Percentiles rank a stretch among this genome's conserved stretches.
Conservation (phyloP, 1,140 invertebrate species). For the Anoplolepis gracilipes region DNA sequence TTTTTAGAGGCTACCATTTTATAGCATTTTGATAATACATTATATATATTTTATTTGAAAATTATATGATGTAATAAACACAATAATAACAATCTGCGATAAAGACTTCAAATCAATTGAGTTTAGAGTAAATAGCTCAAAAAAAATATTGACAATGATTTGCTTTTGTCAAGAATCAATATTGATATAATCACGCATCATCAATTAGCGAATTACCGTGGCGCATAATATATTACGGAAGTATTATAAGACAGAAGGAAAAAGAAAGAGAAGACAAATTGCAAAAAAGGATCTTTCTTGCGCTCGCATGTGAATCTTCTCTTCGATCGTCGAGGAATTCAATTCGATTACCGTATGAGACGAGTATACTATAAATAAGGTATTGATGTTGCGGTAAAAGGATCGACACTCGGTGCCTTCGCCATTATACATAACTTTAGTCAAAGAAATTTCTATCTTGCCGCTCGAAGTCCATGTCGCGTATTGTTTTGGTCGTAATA, state of each 20-base stretch:
- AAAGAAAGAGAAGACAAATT: neutral
- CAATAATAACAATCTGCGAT: neutral
- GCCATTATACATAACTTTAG: slow-evolving; percentile 7
- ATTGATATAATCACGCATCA: slow-evolving; percentile 6
- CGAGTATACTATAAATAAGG: slow-evolving; percentile 45
- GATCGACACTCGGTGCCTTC: neutral
- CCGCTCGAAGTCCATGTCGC: neutral
- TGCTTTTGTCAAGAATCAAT: neutral
- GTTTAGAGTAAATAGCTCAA: neutral
- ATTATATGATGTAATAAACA: neutral
- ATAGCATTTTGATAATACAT: neutral
- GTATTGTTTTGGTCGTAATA: slow-evolving; percentile 36
- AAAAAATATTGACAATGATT: neutral
- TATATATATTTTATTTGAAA: neutral
- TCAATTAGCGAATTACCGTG: slow-evolving; percentile 23
- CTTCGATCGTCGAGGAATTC: slow-evolving; percentile 34
- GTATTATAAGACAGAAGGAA: too few relatives aligned
- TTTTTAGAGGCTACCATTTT: too few relatives aligned
- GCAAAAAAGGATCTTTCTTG: neutral
- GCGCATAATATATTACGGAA: slow-evolving; percentile 3
- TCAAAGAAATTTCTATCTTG: slow-evolving; percentile 44
- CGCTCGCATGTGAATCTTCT: slow-evolving; percentile 2
- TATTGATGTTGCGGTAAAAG: slow-evolving; percentile 28
- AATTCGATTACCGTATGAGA: slow-evolving; percentile 9
- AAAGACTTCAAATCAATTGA: neutral